Evolutionary conservation across 1,140 invertebrate genomes (phyloP).

Genomic region (Elysia chlorotica): DNA sequence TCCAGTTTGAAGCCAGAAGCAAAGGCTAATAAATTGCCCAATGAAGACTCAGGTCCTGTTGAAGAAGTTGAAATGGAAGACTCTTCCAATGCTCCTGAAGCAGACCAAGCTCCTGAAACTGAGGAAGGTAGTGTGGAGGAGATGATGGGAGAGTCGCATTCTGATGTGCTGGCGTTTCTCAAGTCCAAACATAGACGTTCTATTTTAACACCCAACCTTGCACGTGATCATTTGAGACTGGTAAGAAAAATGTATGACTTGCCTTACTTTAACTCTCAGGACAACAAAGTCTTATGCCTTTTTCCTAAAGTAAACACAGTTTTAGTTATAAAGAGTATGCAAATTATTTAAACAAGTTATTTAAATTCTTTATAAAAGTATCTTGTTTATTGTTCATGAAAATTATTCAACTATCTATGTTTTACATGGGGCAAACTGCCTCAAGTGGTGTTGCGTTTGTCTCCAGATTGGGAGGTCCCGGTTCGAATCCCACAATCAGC

Average conservation of each 20-base stretch:
- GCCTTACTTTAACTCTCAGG: too few species aligned
- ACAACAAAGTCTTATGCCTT: too few species aligned
- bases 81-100: neutral
- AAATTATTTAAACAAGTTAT: too few species aligned
- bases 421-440: too few species aligned
- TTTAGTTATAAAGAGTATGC: too few species aligned
- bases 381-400: conserved; percentile 9
- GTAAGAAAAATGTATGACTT: too few species aligned
- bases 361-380: neutral
- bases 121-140: neutral
- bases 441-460: too few species aligned
- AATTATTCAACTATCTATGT: too few species aligned
- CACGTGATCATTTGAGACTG: neutral
- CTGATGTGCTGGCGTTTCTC: neutral
- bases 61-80: conserved; percentile 17
- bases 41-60: neutral
- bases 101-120: neutral
- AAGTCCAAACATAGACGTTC: conserved; percentile 13
- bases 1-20: neutral
- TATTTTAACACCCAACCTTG: conserved; percentile 16
- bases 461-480: too few species aligned
- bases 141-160: neutral
- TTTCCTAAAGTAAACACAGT: too few species aligned
- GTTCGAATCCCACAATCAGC: too few species aligned
- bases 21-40: neutral